Percentiles rank a stretch among this genome's conserved stretches.
Conservation (phyloP, 2,113 vertebrate genomes). For the Jacana jacana region DNA sequence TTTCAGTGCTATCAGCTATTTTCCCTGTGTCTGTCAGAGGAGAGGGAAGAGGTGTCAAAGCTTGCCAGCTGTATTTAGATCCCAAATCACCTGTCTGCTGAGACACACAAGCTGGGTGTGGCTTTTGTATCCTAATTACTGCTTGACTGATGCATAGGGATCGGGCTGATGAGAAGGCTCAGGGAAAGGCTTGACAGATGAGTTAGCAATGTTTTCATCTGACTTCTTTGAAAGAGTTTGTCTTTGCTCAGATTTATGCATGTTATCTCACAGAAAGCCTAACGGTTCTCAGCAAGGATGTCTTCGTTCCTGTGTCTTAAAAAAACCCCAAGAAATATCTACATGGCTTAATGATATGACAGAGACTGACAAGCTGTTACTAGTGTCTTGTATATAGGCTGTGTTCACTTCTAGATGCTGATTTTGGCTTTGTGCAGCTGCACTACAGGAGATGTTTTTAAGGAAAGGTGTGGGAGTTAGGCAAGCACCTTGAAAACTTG, state of each 20-base stretch:
- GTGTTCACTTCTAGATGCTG: background rate
- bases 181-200: background rate
- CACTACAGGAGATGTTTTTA: background rate
- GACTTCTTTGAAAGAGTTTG: background rate
- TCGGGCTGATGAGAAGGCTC: background rate
- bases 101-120: background rate
- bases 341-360: background rate
- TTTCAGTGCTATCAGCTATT: background rate
- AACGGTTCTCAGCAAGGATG: background rate
- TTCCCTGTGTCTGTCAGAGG: background rate
- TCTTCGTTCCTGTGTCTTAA: background rate
- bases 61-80: background rate
- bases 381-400: background rate
- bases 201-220: background rate
- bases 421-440: background rate
- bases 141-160: background rate
- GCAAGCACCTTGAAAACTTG: background rate
- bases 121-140: background rate
- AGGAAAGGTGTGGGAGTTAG: background rate
- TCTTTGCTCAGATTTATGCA: background rate
- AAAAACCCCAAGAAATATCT: background rate
- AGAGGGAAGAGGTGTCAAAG: background rate
- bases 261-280: background rate
- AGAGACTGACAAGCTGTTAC: background rate
- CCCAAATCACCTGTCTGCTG: background rate